These are phyloP conservation scores for Selenia dentaria DNA, from an alignment of 2,888 invertebrate genomes.

Conservation along the genomic window DNA sequence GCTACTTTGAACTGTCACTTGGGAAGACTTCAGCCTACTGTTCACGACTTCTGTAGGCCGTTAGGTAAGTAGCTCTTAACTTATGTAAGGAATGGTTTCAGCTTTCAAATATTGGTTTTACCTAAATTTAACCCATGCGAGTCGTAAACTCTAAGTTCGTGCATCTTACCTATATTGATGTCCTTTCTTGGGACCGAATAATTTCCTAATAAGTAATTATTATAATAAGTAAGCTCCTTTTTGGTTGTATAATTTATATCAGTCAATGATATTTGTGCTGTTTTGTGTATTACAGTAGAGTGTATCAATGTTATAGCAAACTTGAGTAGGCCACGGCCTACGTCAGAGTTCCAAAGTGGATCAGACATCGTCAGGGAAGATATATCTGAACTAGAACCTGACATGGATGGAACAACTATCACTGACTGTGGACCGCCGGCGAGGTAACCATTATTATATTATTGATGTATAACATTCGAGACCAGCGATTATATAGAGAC, in stretches of 20 bases:
- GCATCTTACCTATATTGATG: too few species aligned
- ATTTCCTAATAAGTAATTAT: too few species aligned
- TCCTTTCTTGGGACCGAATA: too few species aligned
- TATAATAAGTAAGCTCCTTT: too few species aligned
- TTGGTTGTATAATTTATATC: too few species aligned
- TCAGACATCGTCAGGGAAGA: conserved; percentile 84
- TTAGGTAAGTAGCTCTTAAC: conserved; percentile 63
- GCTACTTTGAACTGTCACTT: conserved; percentile 87
- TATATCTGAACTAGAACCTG: conserved; percentile 83
- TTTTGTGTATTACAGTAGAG: too few species aligned
- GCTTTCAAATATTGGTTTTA: too few species aligned
- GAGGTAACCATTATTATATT: conserved; percentile 69
- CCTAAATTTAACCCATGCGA: too few species aligned
- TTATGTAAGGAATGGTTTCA: too few species aligned
- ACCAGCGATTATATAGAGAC: not conserved
- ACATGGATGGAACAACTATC: conserved; percentile 63
- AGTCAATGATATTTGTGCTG: too few species aligned
- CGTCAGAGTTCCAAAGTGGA: conserved; percentile 77
- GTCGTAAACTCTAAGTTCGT: too few species aligned
- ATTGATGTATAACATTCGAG: not conserved
- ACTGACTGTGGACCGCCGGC: conserved; percentile 88
- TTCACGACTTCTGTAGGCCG: conserved; percentile 79
- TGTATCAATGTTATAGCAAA: conserved; percentile 75
- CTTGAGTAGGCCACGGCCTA: conserved; percentile 67
- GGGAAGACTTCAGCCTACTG: conserved; percentile 86